These are phyloP conservation scores for Melitaea cinxia DNA, from an alignment of 1,140 invertebrate genomes.

Conservation along the genomic window DNA sequence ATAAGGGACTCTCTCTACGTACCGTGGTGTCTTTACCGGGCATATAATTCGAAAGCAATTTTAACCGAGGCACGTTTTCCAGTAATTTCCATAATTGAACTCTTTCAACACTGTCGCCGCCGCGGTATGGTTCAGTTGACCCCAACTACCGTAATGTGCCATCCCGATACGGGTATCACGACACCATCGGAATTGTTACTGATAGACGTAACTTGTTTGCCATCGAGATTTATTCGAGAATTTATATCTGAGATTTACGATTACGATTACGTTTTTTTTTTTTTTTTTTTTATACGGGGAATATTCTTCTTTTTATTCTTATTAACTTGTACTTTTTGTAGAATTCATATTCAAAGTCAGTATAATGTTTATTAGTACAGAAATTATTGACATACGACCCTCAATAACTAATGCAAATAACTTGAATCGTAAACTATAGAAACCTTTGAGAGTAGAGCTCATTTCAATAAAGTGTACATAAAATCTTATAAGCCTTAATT, in stretches of 20 bases:
- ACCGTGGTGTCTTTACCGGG: not conserved
- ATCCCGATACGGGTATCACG: constrained; percentile 21
- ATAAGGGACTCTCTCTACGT: not conserved
- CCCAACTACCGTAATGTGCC: constrained; percentile 22
- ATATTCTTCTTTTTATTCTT: no score
- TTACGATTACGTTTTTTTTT: no score
- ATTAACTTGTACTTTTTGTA: no score
- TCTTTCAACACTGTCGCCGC: constrained; percentile 16
- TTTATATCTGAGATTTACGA: constrained; percentile 1
- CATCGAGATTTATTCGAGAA: constrained; percentile 8
- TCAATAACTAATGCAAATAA: no score
- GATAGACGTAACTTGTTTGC: constrained; percentile 8
- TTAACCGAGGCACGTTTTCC: constrained; percentile 7
- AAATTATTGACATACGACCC: no score
- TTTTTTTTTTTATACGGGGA: constrained; percentile 5
- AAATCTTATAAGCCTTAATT: no score
- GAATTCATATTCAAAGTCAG: no score
- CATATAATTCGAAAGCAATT: constrained; percentile 10
- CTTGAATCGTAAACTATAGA: no score
- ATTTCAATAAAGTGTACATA: no score
- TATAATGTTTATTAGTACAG: no score
- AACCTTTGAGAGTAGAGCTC: no score
- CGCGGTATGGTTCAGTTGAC: constrained; percentile 10
- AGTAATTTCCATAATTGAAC: constrained; percentile 24
- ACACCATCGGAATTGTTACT: constrained; percentile 14